phyloP scores from a whole-genome alignment of 2,888 invertebrate genomes.

The Vandiemenella viatica region DNA sequence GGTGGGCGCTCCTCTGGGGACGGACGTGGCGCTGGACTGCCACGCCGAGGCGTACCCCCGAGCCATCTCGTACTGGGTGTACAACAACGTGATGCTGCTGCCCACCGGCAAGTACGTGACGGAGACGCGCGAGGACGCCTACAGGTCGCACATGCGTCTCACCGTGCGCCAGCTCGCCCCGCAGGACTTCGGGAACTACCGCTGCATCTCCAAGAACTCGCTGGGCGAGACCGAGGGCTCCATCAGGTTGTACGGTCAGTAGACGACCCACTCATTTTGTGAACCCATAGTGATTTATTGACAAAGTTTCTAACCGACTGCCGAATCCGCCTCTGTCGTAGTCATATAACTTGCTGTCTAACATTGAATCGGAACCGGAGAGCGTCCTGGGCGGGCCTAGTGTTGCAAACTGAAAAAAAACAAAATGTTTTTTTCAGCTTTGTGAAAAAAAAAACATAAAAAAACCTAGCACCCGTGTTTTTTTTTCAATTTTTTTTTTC shows the following conservation, averaged over 20 bases:
- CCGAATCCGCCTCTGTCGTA: no score
- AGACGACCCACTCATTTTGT: no score
- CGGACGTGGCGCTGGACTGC: slow-evolving; percentile 84
- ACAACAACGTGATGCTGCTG: slow-evolving; percentile 76
- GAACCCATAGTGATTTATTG: no score
- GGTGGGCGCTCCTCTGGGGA: slow-evolving; percentile 79
- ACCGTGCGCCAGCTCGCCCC: slow-evolving; percentile 70
- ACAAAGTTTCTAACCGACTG: no score
- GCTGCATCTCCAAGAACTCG: slow-evolving; percentile 86
- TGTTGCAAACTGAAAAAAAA: no score
- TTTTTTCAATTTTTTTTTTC: no score
- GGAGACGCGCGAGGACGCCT: slow-evolving; percentile 70
- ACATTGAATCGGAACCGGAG: no score
- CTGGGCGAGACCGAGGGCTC: slow-evolving; percentile 87
- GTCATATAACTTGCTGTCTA: no score
- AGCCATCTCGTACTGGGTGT: slow-evolving; percentile 86
- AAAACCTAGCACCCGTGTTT: no score
- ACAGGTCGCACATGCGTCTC: slow-evolving; percentile 77
- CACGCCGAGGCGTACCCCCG: slow-evolving; percentile 84
- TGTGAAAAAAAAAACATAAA: no score
- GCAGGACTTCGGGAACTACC: slow-evolving; percentile 79
- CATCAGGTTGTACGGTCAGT: slow-evolving; percentile 73
- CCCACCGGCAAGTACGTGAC: slow-evolving; percentile 78
- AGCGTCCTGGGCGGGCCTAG: no score
- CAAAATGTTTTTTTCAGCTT: no score